Percentiles rank a stretch among this genome's conserved stretches.
Conservation (phyloP, 2,113 vertebrate genomes). For the Brachyhypopomus occidentalis region DNA sequence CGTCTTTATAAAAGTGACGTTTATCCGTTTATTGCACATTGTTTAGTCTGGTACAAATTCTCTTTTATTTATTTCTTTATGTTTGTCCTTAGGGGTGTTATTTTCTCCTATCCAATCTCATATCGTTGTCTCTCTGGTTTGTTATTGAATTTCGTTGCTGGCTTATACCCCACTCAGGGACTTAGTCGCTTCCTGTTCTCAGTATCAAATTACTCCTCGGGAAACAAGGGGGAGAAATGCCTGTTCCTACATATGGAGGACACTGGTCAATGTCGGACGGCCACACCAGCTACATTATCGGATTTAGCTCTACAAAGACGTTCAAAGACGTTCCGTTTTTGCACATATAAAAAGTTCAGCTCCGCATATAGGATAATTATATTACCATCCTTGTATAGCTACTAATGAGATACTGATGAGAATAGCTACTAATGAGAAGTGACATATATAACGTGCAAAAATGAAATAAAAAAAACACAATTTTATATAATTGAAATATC, state of each 20-base stretch:
- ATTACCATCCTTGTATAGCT: no score
- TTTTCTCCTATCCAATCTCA: background rate
- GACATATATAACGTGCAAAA: no score
- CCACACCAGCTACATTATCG: background rate
- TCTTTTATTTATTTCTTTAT: no score
- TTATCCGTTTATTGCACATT: background rate
- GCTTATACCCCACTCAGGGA: slow-evolving; percentile 20
- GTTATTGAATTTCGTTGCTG: slow-evolving; percentile 39
- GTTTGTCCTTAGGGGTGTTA: background rate
- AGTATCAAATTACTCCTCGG: slow-evolving; percentile 26
- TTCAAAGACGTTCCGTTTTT: background rate
- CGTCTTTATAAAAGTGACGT: no score
- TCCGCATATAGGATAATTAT: no score
- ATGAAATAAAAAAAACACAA: no score
- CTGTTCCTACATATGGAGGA: slow-evolving; percentile 21
- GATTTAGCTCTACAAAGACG: slow-evolving; percentile 7
- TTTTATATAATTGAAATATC: no score
- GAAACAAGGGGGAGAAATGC: background rate
- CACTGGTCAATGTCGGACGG: background rate
- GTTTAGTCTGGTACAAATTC: background rate
- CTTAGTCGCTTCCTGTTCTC: slow-evolving; percentile 18
- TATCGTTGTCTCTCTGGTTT: slow-evolving; percentile 18
- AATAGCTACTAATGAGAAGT: no score
- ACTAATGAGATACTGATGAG: no score
- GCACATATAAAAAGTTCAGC: background rate